phyloP scores from a whole-genome alignment of 2,113 vertebrate genomes.

The Orthonyx spaldingii region DNA sequence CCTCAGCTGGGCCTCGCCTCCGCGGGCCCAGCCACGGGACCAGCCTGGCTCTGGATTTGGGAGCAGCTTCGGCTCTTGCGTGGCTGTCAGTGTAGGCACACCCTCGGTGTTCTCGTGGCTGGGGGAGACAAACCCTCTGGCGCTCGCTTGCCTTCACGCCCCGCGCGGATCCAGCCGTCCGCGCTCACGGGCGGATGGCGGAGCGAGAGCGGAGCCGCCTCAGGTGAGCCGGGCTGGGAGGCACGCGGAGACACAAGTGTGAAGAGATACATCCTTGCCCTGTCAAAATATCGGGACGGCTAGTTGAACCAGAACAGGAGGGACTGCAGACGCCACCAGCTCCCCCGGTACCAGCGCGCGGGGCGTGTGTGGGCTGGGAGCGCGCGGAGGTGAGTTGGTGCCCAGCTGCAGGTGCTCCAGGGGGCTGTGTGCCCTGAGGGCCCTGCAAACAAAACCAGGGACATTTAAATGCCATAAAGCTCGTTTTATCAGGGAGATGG shows the following conservation, averaged over 20 bases:
- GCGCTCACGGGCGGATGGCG: neutral
- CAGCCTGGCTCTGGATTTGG: neutral
- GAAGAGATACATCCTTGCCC: neutral
- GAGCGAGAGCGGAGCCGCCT: neutral
- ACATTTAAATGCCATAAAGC: neutral
- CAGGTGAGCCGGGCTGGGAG: slow-evolving; percentile 37
- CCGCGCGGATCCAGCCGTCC: neutral
- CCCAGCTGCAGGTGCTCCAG: fast-evolving
- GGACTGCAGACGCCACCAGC: neutral
- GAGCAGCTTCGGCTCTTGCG: neutral
- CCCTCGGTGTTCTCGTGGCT: neutral
- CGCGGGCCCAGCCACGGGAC: fast-evolving
- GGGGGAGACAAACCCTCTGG: neutral
- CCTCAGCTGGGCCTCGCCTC: neutral
- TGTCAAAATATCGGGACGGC: slow-evolving; percentile 15
- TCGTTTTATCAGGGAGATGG: neutral
- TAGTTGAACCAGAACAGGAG: neutral
- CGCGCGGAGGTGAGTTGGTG: too few species aligned
- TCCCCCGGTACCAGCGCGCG: neutral
- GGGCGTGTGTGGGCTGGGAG: fast-evolving
- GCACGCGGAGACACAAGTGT: neutral
- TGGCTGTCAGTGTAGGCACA: neutral
- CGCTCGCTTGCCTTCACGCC: neutral
- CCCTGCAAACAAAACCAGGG: neutral
- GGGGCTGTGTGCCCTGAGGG: neutral